Evolutionary conservation across 2,113 vertebrate species (phyloP).

Genomic region (Oreochromis spilurus): DNA sequence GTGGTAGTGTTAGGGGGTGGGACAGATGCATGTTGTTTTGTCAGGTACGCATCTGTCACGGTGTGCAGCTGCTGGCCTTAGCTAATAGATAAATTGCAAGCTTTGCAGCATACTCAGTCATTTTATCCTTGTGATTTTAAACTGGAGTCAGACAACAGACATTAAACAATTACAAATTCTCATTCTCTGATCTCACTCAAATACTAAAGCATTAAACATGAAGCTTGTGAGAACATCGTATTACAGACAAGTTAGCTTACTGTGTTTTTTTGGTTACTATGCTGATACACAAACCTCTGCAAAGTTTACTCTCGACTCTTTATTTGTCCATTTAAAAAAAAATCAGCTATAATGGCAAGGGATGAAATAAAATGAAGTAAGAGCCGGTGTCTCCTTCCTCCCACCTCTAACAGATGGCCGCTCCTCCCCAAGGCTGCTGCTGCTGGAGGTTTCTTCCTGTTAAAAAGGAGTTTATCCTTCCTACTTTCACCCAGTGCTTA

Average conservation of each 20-base stretch:
- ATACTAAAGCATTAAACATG: not conserved
- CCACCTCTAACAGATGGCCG: not conserved
- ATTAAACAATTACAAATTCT: not conserved
- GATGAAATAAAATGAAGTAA: not conserved
- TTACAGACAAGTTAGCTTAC: not conserved
- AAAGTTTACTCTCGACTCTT: not conserved
- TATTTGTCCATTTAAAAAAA: not conserved
- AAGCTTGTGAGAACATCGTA: not conserved
- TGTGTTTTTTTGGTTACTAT: not conserved
- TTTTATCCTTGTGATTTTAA: not conserved
- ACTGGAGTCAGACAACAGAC: not conserved
- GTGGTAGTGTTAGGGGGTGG: not conserved
- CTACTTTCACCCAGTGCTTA: not conserved
- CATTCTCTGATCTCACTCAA: not conserved
- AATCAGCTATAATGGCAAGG: not conserved
- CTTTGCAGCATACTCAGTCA: not conserved
- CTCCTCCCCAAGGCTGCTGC: not conserved
- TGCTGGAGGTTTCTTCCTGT: not conserved
- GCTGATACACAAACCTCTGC: not conserved
- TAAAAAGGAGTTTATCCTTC: not conserved
- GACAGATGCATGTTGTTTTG: not conserved
- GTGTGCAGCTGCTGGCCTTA: not conserved
- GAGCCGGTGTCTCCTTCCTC: not conserved
- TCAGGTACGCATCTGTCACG: accelerated
- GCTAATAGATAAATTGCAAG: not conserved